phyloP scores from a whole-genome alignment of 2,113 vertebrate genomes.

The Sander lucioperca region DNA sequence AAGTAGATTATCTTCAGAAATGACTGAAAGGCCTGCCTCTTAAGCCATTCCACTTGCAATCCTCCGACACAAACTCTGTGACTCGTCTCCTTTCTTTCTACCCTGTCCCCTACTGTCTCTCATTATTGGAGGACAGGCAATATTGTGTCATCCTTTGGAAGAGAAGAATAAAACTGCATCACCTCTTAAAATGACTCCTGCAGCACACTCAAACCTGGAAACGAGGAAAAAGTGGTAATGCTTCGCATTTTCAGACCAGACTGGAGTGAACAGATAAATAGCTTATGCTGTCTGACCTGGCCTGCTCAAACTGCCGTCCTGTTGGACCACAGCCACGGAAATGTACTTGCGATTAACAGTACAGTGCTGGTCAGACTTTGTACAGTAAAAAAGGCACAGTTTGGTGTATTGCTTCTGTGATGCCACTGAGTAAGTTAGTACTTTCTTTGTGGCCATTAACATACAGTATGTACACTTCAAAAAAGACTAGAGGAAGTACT shows the following conservation, averaged over 20 bases:
- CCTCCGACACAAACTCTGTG: conserved; percentile 13
- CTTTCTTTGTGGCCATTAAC: background rate
- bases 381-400: background rate
- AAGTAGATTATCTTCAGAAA: conserved; percentile 56
- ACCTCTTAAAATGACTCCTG: conserved; percentile 32
- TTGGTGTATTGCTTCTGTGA: background rate
- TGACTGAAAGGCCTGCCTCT: conserved; percentile 38
- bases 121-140: conserved; percentile 35
- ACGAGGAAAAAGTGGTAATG: conserved; percentile 15
- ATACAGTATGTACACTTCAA: background rate
- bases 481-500: conserved; percentile 9
- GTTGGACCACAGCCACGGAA: conserved; percentile 34
- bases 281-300: conserved; percentile 36
- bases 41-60: conserved; percentile 49
- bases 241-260: conserved; percentile 22
- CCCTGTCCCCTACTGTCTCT: conserved; percentile 12
- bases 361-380: conserved; percentile 1
- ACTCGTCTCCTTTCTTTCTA: conserved; percentile 25
- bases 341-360: conserved; percentile 39
- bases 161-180: conserved; percentile 45
- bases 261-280: conserved; percentile 45
- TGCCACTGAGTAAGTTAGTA: background rate
- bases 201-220: conserved; percentile 8
- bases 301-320: conserved; percentile 25
- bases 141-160: conserved; percentile 55